phyloP scores from a whole-genome alignment of 92 coral and sea anemone species.

The Zoanthus gigantus region DNA sequence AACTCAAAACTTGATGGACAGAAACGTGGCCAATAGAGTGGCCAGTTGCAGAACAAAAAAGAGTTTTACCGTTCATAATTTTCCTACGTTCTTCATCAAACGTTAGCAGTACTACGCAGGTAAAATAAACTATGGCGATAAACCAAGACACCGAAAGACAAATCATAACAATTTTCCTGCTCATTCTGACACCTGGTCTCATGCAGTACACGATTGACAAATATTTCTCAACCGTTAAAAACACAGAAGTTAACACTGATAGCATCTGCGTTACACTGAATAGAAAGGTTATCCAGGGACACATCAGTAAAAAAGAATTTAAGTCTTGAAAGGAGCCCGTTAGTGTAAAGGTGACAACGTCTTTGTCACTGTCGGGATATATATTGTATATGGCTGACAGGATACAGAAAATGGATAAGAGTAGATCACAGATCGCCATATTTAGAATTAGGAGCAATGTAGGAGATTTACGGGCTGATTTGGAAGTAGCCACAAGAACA shows the following conservation, averaged over 20 bases:
- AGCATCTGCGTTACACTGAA: background rate
- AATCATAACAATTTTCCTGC: background rate
- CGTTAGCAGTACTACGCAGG: background rate
- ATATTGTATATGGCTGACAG: background rate
- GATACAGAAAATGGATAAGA: background rate
- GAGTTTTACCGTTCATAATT: background rate
- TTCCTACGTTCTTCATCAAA: background rate
- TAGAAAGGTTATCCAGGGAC: background rate
- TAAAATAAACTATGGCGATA: background rate
- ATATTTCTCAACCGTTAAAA: constrained; percentile 3
- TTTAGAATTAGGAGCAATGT: constrained; percentile 12
- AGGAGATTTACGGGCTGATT: background rate
- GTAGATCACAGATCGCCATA: constrained; percentile 7
- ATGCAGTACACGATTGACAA: constrained; percentile 3
- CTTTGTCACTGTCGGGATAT: background rate
- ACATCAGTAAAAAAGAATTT: background rate
- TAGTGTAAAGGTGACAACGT: background rate
- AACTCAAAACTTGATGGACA: background rate
- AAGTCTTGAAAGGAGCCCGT: background rate
- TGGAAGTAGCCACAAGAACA: background rate
- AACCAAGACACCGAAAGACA: constrained; percentile 7
- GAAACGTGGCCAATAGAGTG: background rate
- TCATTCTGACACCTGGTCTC: constrained; percentile 11
- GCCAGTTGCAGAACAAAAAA: constrained; percentile 9
- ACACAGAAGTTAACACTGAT: background rate